These are phyloP conservation scores for Cheilosia scutellata DNA, from an alignment of 2,888 invertebrate species.

Conservation along the genomic window DNA sequence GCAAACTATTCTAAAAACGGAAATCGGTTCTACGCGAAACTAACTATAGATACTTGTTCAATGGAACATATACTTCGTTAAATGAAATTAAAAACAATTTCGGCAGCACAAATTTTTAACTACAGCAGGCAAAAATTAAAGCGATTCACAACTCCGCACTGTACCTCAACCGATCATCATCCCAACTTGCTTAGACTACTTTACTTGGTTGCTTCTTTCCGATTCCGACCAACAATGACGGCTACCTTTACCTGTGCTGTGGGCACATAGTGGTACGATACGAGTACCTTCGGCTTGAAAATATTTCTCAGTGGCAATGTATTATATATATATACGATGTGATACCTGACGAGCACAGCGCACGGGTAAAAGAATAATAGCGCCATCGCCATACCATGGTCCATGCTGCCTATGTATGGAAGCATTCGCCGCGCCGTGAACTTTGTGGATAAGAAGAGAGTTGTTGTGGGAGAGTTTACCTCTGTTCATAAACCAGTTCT, in stretches of 20 bases:
- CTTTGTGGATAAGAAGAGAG: constrained; percentile 45
- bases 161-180: constrained; percentile 70
- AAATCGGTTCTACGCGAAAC: not conserved
- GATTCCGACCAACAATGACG: constrained; percentile 41
- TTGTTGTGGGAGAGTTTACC: constrained; percentile 48
- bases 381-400: constrained; percentile 32
- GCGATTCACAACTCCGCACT: constrained; percentile 36
- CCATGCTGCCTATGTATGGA: constrained; percentile 25
- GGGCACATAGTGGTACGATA: constrained; percentile 35
- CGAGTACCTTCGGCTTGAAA: constrained; percentile 25
- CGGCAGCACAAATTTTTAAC: constrained; percentile 30
- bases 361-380: constrained; percentile 50
- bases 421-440: constrained; percentile 10
- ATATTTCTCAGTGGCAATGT: constrained; percentile 22
- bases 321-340: constrained; percentile 15
- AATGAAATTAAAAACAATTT: constrained; percentile 11
- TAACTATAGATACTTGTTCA: not conserved
- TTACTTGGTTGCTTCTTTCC: constrained; percentile 72
- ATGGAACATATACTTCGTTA: too few species aligned
- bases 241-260: constrained; percentile 70
- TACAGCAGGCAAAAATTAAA: constrained; percentile 35
- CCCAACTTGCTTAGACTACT: constrained; percentile 72
- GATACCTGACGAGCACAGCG: constrained; percentile 50
- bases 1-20: not conserved
- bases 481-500: constrained; percentile 37